Conservation (phyloP, 1,140 invertebrate species). For the Hormaphis cornu region DNA sequence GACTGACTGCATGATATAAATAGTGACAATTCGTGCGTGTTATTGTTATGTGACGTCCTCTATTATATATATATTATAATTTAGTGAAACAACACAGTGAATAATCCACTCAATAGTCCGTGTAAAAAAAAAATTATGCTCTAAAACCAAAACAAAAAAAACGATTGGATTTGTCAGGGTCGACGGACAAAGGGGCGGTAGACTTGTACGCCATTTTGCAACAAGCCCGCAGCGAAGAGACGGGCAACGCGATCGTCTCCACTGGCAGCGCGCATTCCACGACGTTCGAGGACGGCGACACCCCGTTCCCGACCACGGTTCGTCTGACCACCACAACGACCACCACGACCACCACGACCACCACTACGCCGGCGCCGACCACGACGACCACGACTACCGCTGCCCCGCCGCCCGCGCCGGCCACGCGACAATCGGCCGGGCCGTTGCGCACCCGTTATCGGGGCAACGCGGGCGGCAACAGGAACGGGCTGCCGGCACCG, state of each 20-base stretch:
- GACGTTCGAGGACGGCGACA: background rate
- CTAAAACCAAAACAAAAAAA: too few species aligned
- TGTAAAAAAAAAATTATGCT: too few species aligned
- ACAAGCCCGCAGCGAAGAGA: constrained; percentile 34
- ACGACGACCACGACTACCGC: constrained; percentile 22
- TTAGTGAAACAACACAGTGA: background rate
- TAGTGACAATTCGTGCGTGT: too few species aligned
- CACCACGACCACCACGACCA: constrained; percentile 26
- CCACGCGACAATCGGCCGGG: background rate
- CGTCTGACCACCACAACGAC: constrained; percentile 5
- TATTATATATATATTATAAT: background rate
- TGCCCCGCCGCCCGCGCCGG: background rate
- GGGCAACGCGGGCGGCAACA: background rate
- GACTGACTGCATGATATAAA: too few species aligned
- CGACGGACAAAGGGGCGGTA: constrained; percentile 66
- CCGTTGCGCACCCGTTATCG: background rate
- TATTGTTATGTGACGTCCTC: background rate
- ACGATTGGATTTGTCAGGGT: constrained; percentile 38
- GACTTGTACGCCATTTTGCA: constrained; percentile 52
- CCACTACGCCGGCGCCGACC: constrained; percentile 29
- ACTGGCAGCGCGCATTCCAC: background rate
- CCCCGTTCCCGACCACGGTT: constrained; percentile 20
- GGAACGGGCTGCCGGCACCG: background rate
- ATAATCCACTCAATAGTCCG: too few species aligned
- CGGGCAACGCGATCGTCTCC: constrained; percentile 3